Evolutionary conservation across 1,140 invertebrate species (phyloP), one percentile per base, ranked within the genome.

Genomic region (Neoseiulus cucumeris): DNA sequence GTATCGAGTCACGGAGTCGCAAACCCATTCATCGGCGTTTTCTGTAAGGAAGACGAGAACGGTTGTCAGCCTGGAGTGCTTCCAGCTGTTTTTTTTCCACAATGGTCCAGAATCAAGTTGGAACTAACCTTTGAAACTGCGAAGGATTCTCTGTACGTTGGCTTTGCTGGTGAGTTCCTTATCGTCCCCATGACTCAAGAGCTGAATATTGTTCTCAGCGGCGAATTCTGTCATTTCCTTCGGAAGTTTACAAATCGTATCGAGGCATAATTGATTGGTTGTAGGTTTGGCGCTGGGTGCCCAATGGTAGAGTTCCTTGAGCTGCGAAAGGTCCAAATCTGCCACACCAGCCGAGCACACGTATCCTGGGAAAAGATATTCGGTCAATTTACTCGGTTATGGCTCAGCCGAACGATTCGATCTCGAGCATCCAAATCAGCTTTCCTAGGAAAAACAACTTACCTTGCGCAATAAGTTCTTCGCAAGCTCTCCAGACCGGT

Each of bases 141-240:
- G 25, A 9, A 59, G 51, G 14, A 59, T 59, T 25, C 51, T 59
- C 33, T 9, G 1, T 9, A 59, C 51, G 51, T 59, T 59, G 4
- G 9, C 51, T 14, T 14, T 12, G 5, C 17, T 33, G 1, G 51
- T 33, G 33, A 33, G 25, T 2, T 14, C 85, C 74, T 82, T 81
- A 2, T 91, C 87, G 79, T 98, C 94, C 74, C 86, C 92, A 75
- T 98, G 93, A 0, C 93, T 97, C 5, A 97, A 79, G 22, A 98
- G 78, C 72, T 96, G 91, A 59, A 98, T 85, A 70, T 91, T 85
- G 72, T 93, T 84, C 69, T 87, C 82, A 72, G 87, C 87, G 65
- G 91, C 90, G 78, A 91, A 98, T 64, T 83, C 80, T 73, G 89
- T 85, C 66, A 98, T 80, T 12, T 86, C 84, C 22, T 87, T 84